Evolutionary conservation across 1,140 invertebrate genomes (phyloP).

Genomic region (Rhagoletis zephyria): DNA sequence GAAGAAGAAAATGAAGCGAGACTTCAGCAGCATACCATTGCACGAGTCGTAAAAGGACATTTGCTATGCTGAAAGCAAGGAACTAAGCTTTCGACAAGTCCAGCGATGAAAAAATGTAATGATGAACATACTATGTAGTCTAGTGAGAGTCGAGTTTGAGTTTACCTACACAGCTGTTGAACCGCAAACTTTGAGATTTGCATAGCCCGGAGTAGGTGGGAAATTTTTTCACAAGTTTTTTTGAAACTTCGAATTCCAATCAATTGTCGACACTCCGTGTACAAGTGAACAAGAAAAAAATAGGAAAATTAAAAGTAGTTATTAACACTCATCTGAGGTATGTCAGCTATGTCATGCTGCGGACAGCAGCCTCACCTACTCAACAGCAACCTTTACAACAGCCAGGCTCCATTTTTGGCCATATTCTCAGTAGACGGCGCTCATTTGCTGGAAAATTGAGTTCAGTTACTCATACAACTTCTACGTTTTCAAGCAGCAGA

Average conservation of each 20-base stretch:
- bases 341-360: neutral
- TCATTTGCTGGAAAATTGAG: conserved; percentile 67
- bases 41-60: neutral
- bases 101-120: neutral
- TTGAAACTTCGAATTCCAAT: neutral
- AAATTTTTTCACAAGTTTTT: neutral
- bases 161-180: neutral
- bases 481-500: conserved; percentile 59
- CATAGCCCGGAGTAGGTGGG: neutral
- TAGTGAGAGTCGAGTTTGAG: neutral
- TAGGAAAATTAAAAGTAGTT: neutral
- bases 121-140: neutral
- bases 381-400: neutral
- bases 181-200: conserved; percentile 43
- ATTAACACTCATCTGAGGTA: neutral
- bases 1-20: neutral
- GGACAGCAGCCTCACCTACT: neutral
- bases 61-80: neutral
- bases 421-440: neutral
- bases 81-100: neutral
- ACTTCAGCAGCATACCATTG: neutral
- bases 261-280: neutral
- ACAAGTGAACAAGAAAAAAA: neutral
- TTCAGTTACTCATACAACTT: neutral
- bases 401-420: neutral